These are phyloP conservation scores for Leptinotarsa undecemlineata DNA, from an alignment of 1,140 invertebrate genomes.

Conservation along the genomic window DNA sequence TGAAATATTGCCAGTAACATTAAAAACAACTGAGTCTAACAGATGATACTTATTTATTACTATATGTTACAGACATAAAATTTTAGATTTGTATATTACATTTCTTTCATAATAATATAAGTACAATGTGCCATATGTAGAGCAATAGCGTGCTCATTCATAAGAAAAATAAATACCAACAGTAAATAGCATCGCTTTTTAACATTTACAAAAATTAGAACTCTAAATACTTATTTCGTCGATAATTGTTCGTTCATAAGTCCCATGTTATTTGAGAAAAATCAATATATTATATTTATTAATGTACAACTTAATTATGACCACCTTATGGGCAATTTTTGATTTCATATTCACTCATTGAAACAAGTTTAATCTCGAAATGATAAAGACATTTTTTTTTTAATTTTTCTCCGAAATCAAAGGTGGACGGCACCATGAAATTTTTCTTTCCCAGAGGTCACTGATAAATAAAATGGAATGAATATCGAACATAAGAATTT, in stretches of 20 bases:
- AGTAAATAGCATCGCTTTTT: conserved; percentile 35
- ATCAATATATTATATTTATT: conserved; percentile 4
- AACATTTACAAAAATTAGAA: conserved; percentile 37
- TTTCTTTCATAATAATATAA: conserved; percentile 42
- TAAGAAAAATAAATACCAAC: conserved; percentile 37
- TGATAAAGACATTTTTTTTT: conserved; percentile 7
- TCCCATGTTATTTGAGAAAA: conserved; percentile 1
- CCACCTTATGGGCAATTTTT: conserved; percentile 9
- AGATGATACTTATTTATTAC: conserved; percentile 46
- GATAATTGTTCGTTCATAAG: conserved; percentile 14
- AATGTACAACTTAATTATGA: conserved; percentile 8
- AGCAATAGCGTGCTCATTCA: conserved; percentile 40
- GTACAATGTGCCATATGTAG: conserved; percentile 46
- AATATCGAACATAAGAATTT: neutral
- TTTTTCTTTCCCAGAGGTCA: neutral
- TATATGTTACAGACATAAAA: conserved; percentile 48
- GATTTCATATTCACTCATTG: neutral
- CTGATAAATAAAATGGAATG: neutral
- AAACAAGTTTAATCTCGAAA: neutral
- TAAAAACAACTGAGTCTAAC: conserved; percentile 29
- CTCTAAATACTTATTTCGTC: conserved; percentile 12
- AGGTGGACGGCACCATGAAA: conserved; percentile 1
- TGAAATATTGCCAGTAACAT: too few relatives aligned
- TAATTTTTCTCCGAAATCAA: neutral
- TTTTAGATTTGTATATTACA: conserved; percentile 44